Evolutionary conservation across 2,888 invertebrate species (phyloP).

Genomic region (Temnothorax ravouxi): DNA sequence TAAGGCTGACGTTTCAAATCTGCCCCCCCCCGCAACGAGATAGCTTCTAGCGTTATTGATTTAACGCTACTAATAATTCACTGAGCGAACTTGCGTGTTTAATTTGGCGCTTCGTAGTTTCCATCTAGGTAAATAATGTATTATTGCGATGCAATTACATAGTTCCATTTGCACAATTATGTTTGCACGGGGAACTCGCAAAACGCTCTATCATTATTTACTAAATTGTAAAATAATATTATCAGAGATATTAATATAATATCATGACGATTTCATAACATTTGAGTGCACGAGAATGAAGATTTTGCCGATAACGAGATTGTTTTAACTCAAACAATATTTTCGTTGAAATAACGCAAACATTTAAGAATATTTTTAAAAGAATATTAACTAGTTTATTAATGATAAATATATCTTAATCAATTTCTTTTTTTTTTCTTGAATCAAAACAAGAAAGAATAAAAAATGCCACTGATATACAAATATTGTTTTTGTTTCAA

Average conservation of each 20-base stretch:
- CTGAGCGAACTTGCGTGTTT: slow-evolving; percentile 28
- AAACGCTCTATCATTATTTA: slow-evolving; percentile 5
- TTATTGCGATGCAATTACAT: slow-evolving; percentile 28
- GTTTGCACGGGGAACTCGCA: not conserved
- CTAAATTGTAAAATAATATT: slow-evolving; percentile 17
- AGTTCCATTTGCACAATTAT: slow-evolving; percentile 35
- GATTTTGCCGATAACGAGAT: not conserved
- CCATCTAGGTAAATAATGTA: slow-evolving; percentile 28
- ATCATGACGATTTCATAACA: not conserved
- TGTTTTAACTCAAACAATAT: not conserved
- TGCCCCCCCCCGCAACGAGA: not conserved
- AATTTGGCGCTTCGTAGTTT: slow-evolving; percentile 32
- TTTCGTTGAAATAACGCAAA: not conserved
- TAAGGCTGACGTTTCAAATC: slow-evolving; percentile 21
- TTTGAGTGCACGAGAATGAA: not conserved
- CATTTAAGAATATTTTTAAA: not conserved
- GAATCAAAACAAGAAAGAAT: not conserved
- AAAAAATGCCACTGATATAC: not conserved
- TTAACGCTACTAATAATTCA: slow-evolving; percentile 48
- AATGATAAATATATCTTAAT: not conserved
- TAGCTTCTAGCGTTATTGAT: slow-evolving; percentile 39
- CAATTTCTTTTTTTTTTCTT: not conserved
- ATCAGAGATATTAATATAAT: slow-evolving; percentile 15
- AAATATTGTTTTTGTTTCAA: not conserved
- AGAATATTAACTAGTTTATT: not conserved